Evolutionary conservation across 2,113 vertebrate species (phyloP).

Genomic region (Cricetomys ansorgei): DNA sequence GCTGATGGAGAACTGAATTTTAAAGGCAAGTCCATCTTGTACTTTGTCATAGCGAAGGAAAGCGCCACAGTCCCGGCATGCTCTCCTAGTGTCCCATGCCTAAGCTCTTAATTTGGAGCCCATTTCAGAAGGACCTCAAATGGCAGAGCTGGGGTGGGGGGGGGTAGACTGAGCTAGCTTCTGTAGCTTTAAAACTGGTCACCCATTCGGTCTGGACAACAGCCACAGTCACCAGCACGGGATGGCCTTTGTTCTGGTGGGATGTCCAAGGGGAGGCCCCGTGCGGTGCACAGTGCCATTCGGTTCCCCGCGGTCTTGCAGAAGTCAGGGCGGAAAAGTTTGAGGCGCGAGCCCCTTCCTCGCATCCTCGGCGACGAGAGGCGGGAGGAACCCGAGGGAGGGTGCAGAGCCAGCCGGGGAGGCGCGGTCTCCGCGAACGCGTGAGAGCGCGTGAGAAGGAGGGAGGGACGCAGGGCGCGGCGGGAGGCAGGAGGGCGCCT

Average conservation of each 20-base stretch:
- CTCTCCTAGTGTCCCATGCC: neutral
- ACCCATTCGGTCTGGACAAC: slow-evolving; percentile 20
- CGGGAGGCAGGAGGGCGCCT: neutral
- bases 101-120: neutral
- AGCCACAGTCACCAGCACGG: slow-evolving; percentile 23
- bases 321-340: slow-evolving; percentile 26
- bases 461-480: neutral
- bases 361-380: neutral
- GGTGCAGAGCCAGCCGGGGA: neutral
- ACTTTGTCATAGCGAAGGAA: neutral
- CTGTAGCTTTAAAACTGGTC: slow-evolving; percentile 41
- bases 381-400: neutral
- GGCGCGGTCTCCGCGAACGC: neutral
- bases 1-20: neutral
- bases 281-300: slow-evolving; percentile 75
- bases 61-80: neutral
- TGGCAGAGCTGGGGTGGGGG: neutral
- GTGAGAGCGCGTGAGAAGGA: neutral
- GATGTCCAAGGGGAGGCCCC: slow-evolving; percentile 43
- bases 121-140: neutral
- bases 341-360: neutral
- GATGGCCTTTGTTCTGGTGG: slow-evolving; percentile 76
- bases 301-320: neutral
- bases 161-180: neutral
- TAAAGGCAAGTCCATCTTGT: neutral